Evolutionary conservation across 2,113 vertebrate genomes (phyloP).

Genomic region (Marmota flaviventris): DNA sequence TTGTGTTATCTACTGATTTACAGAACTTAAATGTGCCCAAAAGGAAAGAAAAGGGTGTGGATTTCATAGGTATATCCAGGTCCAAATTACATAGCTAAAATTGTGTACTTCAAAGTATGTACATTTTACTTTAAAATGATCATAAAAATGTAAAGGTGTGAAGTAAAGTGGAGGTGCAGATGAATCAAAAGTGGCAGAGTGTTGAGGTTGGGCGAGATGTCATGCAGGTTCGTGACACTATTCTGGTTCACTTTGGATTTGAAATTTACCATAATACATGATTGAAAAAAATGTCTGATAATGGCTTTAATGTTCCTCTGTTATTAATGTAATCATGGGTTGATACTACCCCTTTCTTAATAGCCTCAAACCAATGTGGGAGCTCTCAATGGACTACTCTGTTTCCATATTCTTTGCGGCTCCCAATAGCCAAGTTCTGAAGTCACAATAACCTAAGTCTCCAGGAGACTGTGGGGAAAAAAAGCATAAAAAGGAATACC

Average conservation of each 20-base stretch:
- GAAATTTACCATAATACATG: background rate
- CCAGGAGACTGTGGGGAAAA: background rate
- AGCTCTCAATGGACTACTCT: background rate
- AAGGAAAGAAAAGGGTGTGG: background rate
- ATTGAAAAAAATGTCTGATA: background rate
- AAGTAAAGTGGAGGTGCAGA: background rate
- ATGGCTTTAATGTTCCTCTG: background rate
- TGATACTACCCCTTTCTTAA: background rate
- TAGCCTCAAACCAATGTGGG: background rate
- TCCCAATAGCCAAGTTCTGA: background rate
- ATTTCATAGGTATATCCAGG: background rate
- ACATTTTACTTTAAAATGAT: conserved; percentile 3
- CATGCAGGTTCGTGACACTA: background rate
- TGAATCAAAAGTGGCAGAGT: background rate
- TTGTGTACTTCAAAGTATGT: background rate
- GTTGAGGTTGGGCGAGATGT: background rate
- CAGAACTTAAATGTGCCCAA: background rate
- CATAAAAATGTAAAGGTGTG: background rate
- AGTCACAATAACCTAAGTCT: background rate
- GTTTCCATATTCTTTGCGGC: background rate
- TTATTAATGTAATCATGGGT: background rate
- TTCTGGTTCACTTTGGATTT: background rate
- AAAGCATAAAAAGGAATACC: too few relatives aligned
- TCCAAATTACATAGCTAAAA: conserved; percentile 19
- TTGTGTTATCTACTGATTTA: background rate